Evolutionary conservation across 2,888 invertebrate genomes (phyloP).

Genomic region (Sipunculus nudus): DNA sequence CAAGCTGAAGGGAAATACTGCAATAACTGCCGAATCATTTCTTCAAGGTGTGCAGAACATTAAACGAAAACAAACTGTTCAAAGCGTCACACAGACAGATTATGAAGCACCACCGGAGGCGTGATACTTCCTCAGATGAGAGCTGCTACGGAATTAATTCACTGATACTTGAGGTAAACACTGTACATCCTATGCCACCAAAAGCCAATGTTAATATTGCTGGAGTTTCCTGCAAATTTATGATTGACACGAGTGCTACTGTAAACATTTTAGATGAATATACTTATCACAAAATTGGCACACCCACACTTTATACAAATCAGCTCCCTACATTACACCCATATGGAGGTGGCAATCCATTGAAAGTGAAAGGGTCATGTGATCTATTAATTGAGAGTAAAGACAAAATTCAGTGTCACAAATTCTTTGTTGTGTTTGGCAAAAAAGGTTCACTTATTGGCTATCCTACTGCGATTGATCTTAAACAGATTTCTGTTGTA

Average conservation of each 20-base stretch:
- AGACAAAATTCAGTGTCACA: not conserved
- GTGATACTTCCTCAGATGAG: not conserved
- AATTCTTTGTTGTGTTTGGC: not conserved
- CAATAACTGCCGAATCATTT: not conserved
- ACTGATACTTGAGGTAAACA: not conserved
- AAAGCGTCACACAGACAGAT: not conserved
- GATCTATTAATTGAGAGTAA: not conserved
- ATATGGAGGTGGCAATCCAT: not conserved
- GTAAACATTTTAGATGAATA: not conserved
- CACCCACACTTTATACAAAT: not conserved
- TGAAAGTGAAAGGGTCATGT: not conserved
- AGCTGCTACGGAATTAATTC: not conserved
- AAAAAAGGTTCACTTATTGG: not conserved
- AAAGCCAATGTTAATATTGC: not conserved
- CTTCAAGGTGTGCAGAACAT: not conserved
- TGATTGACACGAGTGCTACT: not conserved
- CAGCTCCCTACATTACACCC: not conserved
- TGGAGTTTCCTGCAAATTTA: not conserved
- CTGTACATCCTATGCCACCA: not conserved
- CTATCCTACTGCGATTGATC: not conserved
- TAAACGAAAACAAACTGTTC: not conserved
- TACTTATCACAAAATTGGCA: not conserved
- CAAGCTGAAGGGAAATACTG: not conserved
- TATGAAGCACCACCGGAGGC: not conserved
- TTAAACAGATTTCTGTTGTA: not conserved